These are phyloP conservation scores for Narcine bancroftii DNA, from an alignment of 2,113 vertebrate species.

Conservation along the genomic window DNA sequence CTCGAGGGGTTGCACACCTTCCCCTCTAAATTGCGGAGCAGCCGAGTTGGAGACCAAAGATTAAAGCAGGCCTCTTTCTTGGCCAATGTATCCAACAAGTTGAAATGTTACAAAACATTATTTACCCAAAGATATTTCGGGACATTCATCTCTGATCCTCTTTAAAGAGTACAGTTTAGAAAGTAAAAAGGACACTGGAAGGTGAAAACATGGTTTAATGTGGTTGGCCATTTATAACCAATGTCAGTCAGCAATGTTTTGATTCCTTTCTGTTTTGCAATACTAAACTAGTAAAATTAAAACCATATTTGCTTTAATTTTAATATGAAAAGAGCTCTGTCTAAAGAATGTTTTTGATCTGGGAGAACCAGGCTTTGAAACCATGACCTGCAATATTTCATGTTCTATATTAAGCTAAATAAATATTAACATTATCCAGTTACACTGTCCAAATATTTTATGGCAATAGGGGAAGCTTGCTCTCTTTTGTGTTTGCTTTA, in stretches of 20 bases:
- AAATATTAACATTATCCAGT: conserved; percentile 30
- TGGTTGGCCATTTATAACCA: not conserved
- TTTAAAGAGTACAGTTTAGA: not conserved
- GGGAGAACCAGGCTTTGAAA: not conserved
- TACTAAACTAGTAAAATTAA: not conserved
- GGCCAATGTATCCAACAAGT: not conserved
- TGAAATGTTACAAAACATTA: not conserved
- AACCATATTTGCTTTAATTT: not conserved
- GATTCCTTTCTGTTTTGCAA: not conserved
- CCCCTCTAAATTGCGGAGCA: not conserved
- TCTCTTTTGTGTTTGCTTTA: conserved; percentile 14
- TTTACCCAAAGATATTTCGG: not conserved
- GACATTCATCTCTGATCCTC: not conserved
- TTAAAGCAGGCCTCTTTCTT: not conserved
- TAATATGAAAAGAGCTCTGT: conserved; percentile 23
- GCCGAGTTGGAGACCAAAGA: not conserved
- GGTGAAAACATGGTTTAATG: not conserved
- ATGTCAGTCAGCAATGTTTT: conserved; percentile 3
- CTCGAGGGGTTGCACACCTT: not conserved
- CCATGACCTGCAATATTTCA: conserved; percentile 19
- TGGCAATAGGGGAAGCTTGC: not conserved
- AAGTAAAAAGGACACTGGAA: not conserved
- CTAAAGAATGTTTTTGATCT: conserved; percentile 29
- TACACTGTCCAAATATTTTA: conserved; percentile 27
- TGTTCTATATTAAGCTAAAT: conserved; percentile 35